phyloP scores from a whole-genome alignment of 2,888 invertebrate species.

The Cephalotes varians region DNA sequence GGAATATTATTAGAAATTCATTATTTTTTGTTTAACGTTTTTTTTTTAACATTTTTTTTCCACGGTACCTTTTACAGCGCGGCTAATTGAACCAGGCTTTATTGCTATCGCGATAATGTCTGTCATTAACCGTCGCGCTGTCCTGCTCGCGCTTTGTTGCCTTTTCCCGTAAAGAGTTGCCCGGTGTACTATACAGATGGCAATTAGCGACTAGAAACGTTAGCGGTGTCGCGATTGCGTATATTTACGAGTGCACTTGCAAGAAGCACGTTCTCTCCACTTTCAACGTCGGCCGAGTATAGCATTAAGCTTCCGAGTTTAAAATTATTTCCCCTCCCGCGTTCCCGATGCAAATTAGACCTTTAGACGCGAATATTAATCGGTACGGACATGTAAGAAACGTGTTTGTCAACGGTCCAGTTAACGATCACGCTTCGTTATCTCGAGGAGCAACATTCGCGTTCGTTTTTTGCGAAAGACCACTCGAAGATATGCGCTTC shows the following conservation, averaged over 20 bases:
- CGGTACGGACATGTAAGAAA: neutral
- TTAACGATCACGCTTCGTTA: slow-evolving; percentile 3
- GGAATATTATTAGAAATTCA: neutral
- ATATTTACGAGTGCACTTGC: slow-evolving; percentile 25
- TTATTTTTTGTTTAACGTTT: neutral
- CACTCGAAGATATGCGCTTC: neutral
- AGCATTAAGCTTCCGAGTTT: neutral
- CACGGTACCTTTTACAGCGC: slow-evolving; percentile 14
- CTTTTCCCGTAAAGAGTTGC: slow-evolving; percentile 30
- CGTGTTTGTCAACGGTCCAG: neutral
- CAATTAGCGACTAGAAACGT: slow-evolving; percentile 34
- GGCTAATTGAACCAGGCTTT: slow-evolving; percentile 9
- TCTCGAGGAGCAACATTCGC: neutral
- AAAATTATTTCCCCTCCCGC: slow-evolving; percentile 14
- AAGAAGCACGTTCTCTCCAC: neutral
- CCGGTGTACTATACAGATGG: neutral
- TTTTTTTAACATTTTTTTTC: neutral
- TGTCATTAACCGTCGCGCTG: slow-evolving; percentile 35
- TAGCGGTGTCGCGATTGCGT: slow-evolving; percentile 36
- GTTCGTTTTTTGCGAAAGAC: no score
- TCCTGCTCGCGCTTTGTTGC: slow-evolving; percentile 31
- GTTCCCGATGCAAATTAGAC: slow-evolving; percentile 11
- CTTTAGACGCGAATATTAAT: slow-evolving; percentile 12
- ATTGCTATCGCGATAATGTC: slow-evolving; percentile 20
- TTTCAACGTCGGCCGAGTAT: neutral